Base-by-base conservation (phyloP, 2,888 invertebrate species). In the Hypomecis atomaria region DNA sequence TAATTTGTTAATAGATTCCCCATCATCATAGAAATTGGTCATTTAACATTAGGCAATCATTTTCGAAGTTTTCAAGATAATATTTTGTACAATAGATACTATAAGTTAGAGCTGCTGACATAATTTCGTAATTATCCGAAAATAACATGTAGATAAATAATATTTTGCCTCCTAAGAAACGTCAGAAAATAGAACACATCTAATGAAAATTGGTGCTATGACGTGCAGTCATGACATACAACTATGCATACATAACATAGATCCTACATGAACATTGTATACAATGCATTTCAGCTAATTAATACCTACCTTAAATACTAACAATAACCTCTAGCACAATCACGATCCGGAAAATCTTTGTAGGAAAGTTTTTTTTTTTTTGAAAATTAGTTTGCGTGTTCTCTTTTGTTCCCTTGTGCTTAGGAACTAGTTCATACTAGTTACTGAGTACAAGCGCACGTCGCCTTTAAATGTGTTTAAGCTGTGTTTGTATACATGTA, bases 171-270 rank as follows among this genome's bases (percentile, higher is more conserved):
- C 11, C 48, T 34, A 23, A 33, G 3, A 23, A 36, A 36, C 37
- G 33, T 13, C 33, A 23, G 23, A 53, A 54, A 55, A 45, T 44
- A 63, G 38, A 48, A 50, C 33, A 59, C 47, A 34, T 60, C 59
- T 64, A 67, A 64, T 64, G 34, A 59, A 65, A 56, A 65, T 62
- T 67, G 67, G 64, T 65, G 64, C 67, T 52, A 61, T 52, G 64
- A 56, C 64, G 52, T 61, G 66, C 70, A 70, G 56, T 53, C 64
- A 66, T 54, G 67, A 65, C 58, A 58, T 63, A 55, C 9, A 65
- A 55, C 38, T 63, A 58, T 62, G 62, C 47, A 60, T 53, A 58
- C 34, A 58, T 48, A 58, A 63, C 43, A 60, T 60, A 60, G 48
- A 42, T 37, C 11, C 53, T 65, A 61, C 65, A 58, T 40, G 38